Evolutionary conservation across 2,797 vertebrate species (phyloP), one percentile per base, ranked within the genome.

Genomic region (Hydrophis major): DNA sequence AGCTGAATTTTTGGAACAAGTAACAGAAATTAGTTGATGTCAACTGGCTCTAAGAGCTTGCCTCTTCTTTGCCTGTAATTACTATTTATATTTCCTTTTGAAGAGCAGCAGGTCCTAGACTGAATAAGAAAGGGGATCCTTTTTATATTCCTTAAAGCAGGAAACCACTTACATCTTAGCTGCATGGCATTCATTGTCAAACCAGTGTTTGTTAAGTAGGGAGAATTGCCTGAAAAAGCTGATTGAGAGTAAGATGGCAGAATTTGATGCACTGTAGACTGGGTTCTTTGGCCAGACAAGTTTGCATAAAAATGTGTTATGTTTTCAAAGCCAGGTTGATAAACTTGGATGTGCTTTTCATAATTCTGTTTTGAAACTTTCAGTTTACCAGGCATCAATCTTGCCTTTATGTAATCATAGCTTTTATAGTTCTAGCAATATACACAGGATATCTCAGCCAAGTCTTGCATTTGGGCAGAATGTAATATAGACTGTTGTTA

Each of bases 191-290:
- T 63, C 27, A 63, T 27, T 28, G 27, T 63, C 27, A 63, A 63
- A 63, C 61, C 27, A 63, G 13, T n/a, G 4, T 63, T 63, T 27
- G 61, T 63, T 28, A 63, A 63, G 61, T 63, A n/a, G 61, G 13
- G 61, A 63, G 61, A 63, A 63, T n/a, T 63, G 27, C 27, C 61
- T 28, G 61, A n/a, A 63, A 63, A n/a, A 2, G 27, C 4, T 63
- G 27, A 63, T n/a, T 63, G 61, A 28, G 27, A 12, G 11, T 63
- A 63, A 28, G 11, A n/a, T 63, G 11, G 27, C 61, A 63, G n/a
- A 63, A n/a, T 92, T 47, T 89, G 74, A 93, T 95, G n/a, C 94
- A 94, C 94, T 95, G 92, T 42, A 55, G 96, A 94, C 94, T 47
- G 93, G 89, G 92, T 94, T 12, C 37, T 56, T 50, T 61, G 4